These are phyloP conservation scores for Drosophila mulleri DNA, from an alignment of 2,888 invertebrate genomes.

Conservation along the genomic window DNA sequence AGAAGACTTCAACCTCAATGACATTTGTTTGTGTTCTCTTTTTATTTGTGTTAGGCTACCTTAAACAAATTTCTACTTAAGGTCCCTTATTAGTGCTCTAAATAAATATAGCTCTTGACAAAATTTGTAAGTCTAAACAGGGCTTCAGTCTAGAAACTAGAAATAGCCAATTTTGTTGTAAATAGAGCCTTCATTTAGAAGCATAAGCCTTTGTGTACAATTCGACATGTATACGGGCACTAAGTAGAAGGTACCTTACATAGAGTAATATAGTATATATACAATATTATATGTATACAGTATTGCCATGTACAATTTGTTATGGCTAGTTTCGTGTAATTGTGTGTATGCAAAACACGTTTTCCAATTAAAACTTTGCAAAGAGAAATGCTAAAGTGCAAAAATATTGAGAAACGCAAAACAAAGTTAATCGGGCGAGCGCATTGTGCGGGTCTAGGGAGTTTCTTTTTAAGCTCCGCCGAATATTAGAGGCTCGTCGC, in stretches of 20 bases:
- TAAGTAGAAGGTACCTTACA: neutral
- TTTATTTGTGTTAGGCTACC: too few species aligned
- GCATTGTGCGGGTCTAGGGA: slow-evolving; percentile 61
- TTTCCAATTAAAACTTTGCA: slow-evolving; percentile 70
- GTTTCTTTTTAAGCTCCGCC: neutral
- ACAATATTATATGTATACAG: neutral
- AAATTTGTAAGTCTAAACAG: neutral
- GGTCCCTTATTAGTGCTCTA: neutral
- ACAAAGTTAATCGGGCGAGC: slow-evolving; percentile 11
- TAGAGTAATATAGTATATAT: neutral
- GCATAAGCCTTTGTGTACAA: slow-evolving; percentile 3
- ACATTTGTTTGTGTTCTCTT: too few species aligned
- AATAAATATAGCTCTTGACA: neutral
- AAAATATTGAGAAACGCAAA: slow-evolving; percentile 16
- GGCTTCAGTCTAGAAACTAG: neutral
- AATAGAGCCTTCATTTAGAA: neutral
- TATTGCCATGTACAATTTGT: slow-evolving; percentile 20
- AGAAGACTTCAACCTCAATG: too few species aligned
- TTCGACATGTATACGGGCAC: slow-evolving; percentile 7
- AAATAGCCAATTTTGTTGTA: slow-evolving; percentile 2
- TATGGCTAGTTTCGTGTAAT: slow-evolving; percentile 49
- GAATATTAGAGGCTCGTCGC: slow-evolving; percentile 43
- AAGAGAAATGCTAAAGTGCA: slow-evolving; percentile 23
- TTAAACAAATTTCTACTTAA: too few species aligned
- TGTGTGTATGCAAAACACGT: slow-evolving; percentile 77